Evolutionary conservation across 2,113 vertebrate species (phyloP), one percentile per base, ranked within the genome.

Genomic region (Tichodroma muraria): DNA sequence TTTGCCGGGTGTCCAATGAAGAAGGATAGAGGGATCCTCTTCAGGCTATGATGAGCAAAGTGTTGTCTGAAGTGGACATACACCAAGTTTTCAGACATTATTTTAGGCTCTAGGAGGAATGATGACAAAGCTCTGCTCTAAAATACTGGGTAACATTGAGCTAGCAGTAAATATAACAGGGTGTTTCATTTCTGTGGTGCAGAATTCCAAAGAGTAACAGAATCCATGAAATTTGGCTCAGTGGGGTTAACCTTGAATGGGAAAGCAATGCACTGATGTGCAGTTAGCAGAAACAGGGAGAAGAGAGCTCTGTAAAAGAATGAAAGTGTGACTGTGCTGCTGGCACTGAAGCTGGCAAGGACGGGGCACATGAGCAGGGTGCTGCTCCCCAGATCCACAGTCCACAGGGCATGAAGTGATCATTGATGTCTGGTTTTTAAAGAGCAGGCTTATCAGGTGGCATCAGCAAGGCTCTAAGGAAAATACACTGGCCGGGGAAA

Each of bases 301-400:
- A 37, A 54, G 14, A 49, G 9, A 56, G 40, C 15, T 57, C 24
- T 59, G 9, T 21, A 6, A 38, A 63, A 59, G 50, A n/a, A 10
- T 8, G 38, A 2, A 70, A 60, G 6, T 6, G 56, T 6, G 7
- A 19, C 61, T 78, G 56, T 22, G 13, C 44, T 25, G 6, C 16
- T 5, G 56, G 44, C 49, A 20, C 30, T 4, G 1, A 20, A 19
- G 49, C 3, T 1, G 0, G 42, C 38, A 49, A 45, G 52, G 45
- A 38, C 0, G 1, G 25, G 47, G 35, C 2, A 4, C 14, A 3
- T 0, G 14, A 28, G 35, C 37, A n/a, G 16, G 24, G 15, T 3
- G 31, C 20, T 57, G 54, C 45, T 47, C 37, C 17, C 28, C 22
- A 21, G 9, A 31, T 33, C 60, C 22, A 15, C 16, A 8, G 4